Percentiles rank a stretch among this genome's conserved stretches.
phyloP scores from a whole-genome alignment of 2,113 vertebrate genomes.

The Pristiophorus japonicus region DNA sequence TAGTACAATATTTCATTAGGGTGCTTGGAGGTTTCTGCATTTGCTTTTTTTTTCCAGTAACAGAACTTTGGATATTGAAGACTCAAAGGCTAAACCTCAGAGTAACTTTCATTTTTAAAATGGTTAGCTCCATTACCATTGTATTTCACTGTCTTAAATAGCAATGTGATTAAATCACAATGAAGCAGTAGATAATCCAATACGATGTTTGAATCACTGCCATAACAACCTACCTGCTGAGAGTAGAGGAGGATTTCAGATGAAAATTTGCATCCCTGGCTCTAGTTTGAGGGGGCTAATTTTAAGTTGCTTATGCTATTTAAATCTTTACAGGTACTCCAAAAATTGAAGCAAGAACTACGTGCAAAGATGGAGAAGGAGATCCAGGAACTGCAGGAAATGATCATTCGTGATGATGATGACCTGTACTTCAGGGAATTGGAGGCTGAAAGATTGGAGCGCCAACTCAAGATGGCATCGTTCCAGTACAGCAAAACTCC shows the following conservation, averaged over 20 bases:
- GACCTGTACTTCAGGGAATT: conserved; percentile 76
- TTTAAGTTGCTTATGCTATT: neutral
- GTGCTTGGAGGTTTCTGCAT: too few species aligned
- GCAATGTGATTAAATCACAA: too few species aligned
- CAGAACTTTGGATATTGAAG: too few species aligned
- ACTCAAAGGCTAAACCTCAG: too few species aligned
- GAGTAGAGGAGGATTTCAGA: neutral
- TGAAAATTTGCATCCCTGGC: neutral
- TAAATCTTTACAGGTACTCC: conserved; percentile 63
- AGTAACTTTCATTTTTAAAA: too few species aligned
- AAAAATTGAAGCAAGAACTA: conserved; percentile 77
- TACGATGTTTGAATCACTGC: neutral
- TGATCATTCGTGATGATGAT: conserved; percentile 73
- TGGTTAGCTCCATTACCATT: neutral
- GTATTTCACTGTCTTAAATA: neutral
- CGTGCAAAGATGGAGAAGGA: conserved; percentile 83
- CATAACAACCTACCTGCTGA: neutral
- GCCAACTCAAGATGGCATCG: conserved; percentile 73
- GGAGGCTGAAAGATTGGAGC: conserved; percentile 73
- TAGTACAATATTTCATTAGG: too few species aligned
- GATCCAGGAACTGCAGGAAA: conserved; percentile 74
- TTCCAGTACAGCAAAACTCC: conserved; percentile 72
- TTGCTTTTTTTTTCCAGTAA: too few species aligned
- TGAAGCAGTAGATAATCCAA: neutral
- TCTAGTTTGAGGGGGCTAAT: neutral